A percentile compares a stretch with the other conserved stretches of the same genome.
Conservation (phyloP, 2,113 vertebrate species). For the Lucifuga dentata region DNA sequence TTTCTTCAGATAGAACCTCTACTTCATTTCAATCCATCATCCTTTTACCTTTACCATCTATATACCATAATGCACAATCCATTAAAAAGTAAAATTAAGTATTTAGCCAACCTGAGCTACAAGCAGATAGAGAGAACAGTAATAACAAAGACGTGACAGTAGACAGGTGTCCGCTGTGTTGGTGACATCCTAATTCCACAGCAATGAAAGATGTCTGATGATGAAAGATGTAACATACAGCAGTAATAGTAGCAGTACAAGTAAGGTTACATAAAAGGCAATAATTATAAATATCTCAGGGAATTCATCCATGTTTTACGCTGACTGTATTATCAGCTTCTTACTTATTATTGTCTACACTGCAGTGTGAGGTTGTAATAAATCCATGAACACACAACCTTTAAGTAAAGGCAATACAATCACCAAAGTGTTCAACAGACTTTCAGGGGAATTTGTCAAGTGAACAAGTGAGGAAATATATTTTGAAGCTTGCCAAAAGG, state of each 20-base stretch:
- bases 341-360: constrained; percentile 39
- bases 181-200: constrained; percentile 56
- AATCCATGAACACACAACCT: constrained; percentile 41
- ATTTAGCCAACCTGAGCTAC: constrained; percentile 86
- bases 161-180: constrained; percentile 62
- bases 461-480: constrained; percentile 22
- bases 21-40: constrained; percentile 60
- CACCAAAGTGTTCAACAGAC: constrained; percentile 59
- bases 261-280: constrained; percentile 77
- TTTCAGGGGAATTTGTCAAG: constrained; percentile 30
- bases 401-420: constrained; percentile 65
- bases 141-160: constrained; percentile 65
- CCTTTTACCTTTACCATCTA: constrained; percentile 67
- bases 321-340: constrained; percentile 49
- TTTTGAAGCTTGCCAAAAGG: constrained; percentile 51
- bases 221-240: constrained; percentile 64
- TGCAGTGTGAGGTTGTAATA: constrained; percentile 55
- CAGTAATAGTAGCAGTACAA: constrained; percentile 72
- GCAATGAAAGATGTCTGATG: constrained; percentile 62
- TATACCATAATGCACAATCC: constrained; percentile 87
- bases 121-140: constrained; percentile 71
- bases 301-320: constrained; percentile 57
- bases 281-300: constrained; percentile 66
- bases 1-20: constrained; percentile 68
- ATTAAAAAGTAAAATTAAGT: constrained; percentile 93